Percentiles rank a stretch among this genome's conserved stretches.
phyloP scores from a whole-genome alignment of 2,113 vertebrate species.

The Zosterops pallidus region DNA sequence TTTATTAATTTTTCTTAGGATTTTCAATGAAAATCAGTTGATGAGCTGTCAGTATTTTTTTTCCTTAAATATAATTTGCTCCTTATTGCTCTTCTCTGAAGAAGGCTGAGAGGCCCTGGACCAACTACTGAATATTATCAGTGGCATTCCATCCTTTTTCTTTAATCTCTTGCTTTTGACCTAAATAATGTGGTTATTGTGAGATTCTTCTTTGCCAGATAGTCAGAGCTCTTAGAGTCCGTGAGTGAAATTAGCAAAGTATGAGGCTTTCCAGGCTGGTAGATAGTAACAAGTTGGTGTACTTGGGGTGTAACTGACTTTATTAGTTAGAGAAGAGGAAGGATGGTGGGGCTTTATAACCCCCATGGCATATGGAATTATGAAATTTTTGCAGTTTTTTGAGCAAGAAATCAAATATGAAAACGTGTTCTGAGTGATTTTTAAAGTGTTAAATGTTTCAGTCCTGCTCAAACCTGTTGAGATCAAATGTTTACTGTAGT shows the following conservation, averaged over 20 bases:
- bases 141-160: conserved; percentile 76
- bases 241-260: conserved; percentile 35
- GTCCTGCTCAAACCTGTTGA: not conserved
- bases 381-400: not conserved
- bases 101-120: conserved; percentile 62
- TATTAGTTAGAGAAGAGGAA: not conserved
- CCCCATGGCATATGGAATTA: not conserved
- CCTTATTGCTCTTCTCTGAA: conserved; percentile 57
- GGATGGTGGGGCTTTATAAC: not conserved
- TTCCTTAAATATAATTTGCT: conserved; percentile 68
- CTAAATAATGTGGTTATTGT: conserved; percentile 58
- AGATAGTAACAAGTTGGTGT: not conserved
- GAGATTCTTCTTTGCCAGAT: conserved; percentile 25
- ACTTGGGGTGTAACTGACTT: not conserved
- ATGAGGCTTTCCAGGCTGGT: not conserved
- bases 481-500: not conserved
- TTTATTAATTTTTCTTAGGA: conserved; percentile 96
- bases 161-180: conserved; percentile 70
- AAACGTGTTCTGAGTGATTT: not conserved
- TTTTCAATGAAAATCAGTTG: conserved; percentile 86
- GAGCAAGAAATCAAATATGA: not conserved
- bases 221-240: conserved; percentile 15
- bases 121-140: conserved; percentile 76
- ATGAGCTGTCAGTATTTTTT: conserved; percentile 74
- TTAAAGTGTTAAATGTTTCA: not conserved